These are phyloP conservation scores for Solea solea DNA, from an alignment of 2,113 vertebrate species.

Conservation along the genomic window DNA sequence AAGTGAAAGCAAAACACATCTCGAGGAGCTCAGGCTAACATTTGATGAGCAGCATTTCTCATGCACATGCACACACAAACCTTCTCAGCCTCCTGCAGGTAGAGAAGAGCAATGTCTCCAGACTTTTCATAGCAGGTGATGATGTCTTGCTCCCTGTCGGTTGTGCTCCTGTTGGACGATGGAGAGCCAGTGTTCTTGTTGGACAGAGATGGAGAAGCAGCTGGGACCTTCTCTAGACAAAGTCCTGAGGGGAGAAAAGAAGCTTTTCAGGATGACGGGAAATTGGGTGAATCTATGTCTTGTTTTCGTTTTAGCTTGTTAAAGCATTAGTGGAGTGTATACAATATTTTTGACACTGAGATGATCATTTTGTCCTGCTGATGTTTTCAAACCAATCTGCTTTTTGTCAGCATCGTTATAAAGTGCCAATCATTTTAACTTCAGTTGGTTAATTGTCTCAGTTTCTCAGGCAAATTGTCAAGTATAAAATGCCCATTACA, in stretches of 20 bases:
- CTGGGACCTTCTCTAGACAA: conserved; percentile 92
- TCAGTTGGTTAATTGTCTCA: neutral
- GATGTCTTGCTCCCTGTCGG: conserved; percentile 90
- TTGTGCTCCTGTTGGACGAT: conserved; percentile 77
- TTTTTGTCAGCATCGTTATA: neutral
- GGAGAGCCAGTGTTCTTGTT: conserved; percentile 82
- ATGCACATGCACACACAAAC: conserved; percentile 72
- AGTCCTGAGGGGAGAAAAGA: conserved; percentile 82
- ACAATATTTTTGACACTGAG: neutral
- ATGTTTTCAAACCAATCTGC: neutral
- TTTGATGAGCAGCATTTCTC: too few relatives aligned
- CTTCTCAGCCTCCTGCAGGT: conserved; percentile 97
- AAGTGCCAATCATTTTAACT: neutral
- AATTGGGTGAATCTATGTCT: neutral
- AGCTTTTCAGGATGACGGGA: neutral
- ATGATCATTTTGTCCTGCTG: neutral
- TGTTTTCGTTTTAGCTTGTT: neutral
- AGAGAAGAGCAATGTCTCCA: conserved; percentile 95
- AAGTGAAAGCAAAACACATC: too few relatives aligned
- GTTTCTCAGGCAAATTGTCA: neutral
- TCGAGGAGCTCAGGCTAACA: too few relatives aligned
- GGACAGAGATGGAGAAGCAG: conserved; percentile 85
- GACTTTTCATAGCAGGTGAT: conserved; percentile 97
- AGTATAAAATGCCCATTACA: neutral
- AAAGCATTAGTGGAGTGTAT: neutral